Percentiles rank a stretch among this genome's conserved stretches.
These are phyloP conservation scores for Emys orbicularis DNA, from an alignment of 2,797 vertebrate genomes.

Conservation along the genomic window DNA sequence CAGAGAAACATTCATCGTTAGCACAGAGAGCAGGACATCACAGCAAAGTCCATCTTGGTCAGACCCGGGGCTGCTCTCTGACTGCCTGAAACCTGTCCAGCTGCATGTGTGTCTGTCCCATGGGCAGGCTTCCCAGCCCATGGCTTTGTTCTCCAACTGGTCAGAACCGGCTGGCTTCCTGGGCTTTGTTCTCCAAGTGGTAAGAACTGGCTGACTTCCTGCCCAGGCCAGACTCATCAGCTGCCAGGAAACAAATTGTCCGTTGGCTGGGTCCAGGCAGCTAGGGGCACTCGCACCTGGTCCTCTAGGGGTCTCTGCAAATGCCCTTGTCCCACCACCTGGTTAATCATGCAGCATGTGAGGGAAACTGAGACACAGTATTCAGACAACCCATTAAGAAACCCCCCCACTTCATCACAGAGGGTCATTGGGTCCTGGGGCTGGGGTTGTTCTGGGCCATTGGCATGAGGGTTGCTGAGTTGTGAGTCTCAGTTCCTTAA, in stretches of 20 bases:
- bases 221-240: too few species aligned
- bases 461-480: background rate
- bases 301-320: background rate
- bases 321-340: background rate
- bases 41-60: background rate
- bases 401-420: too few species aligned
- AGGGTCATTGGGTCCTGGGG: background rate
- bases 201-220: background rate
- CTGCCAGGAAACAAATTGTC: background rate
- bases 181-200: background rate
- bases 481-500: background rate
- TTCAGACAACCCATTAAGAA: background rate
- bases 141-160: background rate
- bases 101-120: background rate
- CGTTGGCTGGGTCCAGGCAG: background rate
- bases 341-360: background rate
- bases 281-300: background rate
- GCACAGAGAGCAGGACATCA: background rate
- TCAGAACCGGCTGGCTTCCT: background rate
- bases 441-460: too few species aligned
- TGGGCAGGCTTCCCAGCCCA: background rate
- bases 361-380: background rate
- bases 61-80: background rate
- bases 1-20: background rate
- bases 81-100: too few species aligned